A percentile compares a stretch with the other conserved stretches of the same genome.
phyloP scores from a whole-genome alignment of 2,888 invertebrate genomes.

The Heteropelma amictum region DNA sequence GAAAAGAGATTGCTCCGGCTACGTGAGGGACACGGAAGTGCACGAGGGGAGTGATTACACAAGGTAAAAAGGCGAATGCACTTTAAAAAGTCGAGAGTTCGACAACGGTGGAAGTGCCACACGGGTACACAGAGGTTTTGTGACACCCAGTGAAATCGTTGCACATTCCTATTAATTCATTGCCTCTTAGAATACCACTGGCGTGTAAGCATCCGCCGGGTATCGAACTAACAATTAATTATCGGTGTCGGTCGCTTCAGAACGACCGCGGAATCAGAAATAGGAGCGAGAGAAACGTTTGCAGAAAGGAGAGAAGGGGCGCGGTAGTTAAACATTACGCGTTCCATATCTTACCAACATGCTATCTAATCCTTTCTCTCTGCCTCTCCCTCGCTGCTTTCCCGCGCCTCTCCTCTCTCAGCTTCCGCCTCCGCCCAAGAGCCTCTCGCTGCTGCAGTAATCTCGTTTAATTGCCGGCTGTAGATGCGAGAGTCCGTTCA shows the following conservation, averaged over 20 bases:
- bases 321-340: slow-evolving; percentile 77
- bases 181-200: slow-evolving; percentile 14
- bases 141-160: slow-evolving; percentile 2
- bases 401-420: slow-evolving; percentile 50
- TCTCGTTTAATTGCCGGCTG: slow-evolving; percentile 77
- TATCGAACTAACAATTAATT: slow-evolving; percentile 76
- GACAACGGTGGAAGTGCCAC: background rate
- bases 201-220: slow-evolving; percentile 1
- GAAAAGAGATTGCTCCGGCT: background rate
- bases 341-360: slow-evolving; percentile 76
- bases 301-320: slow-evolving; percentile 56
- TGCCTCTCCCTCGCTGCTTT: slow-evolving; percentile 48
- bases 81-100: slow-evolving; percentile 5
- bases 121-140: slow-evolving; percentile 4
- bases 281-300: slow-evolving; percentile 21
- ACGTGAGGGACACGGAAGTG: background rate
- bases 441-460: slow-evolving; percentile 74
- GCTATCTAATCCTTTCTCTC: slow-evolving; percentile 75
- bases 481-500: slow-evolving; percentile 75
- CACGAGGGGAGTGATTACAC: background rate
- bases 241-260: slow-evolving; percentile 72
- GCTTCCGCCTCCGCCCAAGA: slow-evolving; percentile 37
- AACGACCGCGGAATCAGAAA: slow-evolving; percentile 55
- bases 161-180: background rate
- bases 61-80: background rate